A percentile compares a stretch with the other conserved stretches of the same genome.
Evolutionary conservation across 1,140 invertebrate genomes (phyloP).

Genomic region (Lordiphosa stackelbergi): DNA sequence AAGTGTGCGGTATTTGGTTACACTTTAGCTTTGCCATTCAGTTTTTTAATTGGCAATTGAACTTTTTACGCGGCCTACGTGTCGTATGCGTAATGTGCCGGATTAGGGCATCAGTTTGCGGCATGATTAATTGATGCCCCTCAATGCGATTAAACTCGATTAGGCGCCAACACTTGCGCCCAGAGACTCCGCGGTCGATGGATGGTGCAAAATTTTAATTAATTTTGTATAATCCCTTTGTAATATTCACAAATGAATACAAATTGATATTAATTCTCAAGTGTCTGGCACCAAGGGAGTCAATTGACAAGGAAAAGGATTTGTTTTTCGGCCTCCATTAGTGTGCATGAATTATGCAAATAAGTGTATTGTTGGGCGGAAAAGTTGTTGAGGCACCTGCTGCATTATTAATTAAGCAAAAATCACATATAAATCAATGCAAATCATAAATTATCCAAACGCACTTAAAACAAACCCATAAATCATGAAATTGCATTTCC

Average conservation of each 20-base stretch:
- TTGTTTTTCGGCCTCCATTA: constrained; percentile 14
- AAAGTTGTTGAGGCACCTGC: constrained; percentile 35
- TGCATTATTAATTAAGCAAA: constrained; percentile 10
- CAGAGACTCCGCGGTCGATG: too few relatives aligned
- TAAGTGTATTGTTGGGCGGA: constrained; percentile 25
- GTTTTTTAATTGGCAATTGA: constrained; percentile 68
- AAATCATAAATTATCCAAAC: too few relatives aligned
- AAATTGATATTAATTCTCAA: constrained; percentile 74
- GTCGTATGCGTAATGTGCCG: constrained; percentile 70
- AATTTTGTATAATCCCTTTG: constrained; percentile 73
- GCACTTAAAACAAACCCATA: too few relatives aligned
- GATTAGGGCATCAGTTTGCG: constrained; percentile 52
- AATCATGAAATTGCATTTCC: too few relatives aligned
- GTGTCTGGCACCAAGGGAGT: constrained; percentile 50
- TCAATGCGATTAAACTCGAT: constrained; percentile 72
- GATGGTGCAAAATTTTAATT: constrained; percentile 68
- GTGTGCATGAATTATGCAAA: constrained; percentile 65
- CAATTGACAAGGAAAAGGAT: constrained; percentile 34
- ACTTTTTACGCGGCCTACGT: constrained; percentile 50
- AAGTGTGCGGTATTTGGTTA: constrained; percentile 27
- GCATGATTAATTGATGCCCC: constrained; percentile 73
- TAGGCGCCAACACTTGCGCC: constrained; percentile 56
- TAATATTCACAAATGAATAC: constrained; percentile 75
- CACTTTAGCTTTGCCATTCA: constrained; percentile 5
- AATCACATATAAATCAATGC: too few relatives aligned